Conservation (phyloP, 2,888 invertebrate species). For the Notocelia uddmanniana region DNA sequence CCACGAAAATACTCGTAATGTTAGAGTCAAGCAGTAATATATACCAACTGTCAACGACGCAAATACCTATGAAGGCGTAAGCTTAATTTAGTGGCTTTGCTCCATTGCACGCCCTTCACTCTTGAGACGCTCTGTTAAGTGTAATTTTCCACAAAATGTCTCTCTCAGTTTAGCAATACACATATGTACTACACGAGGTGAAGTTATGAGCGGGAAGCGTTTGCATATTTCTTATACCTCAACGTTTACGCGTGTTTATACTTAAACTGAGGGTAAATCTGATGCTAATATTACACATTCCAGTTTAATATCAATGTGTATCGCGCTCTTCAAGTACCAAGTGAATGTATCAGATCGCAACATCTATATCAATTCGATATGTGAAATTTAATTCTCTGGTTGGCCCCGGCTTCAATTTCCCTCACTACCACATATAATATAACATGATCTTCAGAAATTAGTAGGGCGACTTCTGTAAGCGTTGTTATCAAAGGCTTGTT, state of each 20-base stretch:
- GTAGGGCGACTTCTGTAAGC: too few species aligned
- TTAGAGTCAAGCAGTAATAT: neutral
- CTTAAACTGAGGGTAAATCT: neutral
- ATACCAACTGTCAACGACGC: neutral
- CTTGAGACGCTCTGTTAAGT: constrained; percentile 5
- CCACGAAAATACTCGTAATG: neutral
- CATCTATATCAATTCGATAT: too few species aligned
- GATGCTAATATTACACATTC: too few species aligned
- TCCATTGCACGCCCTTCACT: constrained; percentile 19
- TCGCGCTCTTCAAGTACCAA: too few species aligned
- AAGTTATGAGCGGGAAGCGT: constrained; percentile 4
- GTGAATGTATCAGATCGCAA: too few species aligned
- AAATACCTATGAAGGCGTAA: neutral
- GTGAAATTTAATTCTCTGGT: too few species aligned
- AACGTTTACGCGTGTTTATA: neutral
- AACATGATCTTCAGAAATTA: too few species aligned
- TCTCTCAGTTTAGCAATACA: constrained; percentile 11
- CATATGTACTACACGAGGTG: neutral
- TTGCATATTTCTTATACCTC: neutral
- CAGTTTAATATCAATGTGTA: too few species aligned
- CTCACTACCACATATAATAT: too few species aligned
- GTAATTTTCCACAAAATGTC: constrained; percentile 16
- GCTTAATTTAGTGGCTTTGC: constrained; percentile 15
- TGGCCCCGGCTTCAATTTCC: too few species aligned
- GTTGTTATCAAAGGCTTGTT: too few species aligned